Conservation (phyloP, 2,113 vertebrate species). For the Uria lomvia region DNA sequence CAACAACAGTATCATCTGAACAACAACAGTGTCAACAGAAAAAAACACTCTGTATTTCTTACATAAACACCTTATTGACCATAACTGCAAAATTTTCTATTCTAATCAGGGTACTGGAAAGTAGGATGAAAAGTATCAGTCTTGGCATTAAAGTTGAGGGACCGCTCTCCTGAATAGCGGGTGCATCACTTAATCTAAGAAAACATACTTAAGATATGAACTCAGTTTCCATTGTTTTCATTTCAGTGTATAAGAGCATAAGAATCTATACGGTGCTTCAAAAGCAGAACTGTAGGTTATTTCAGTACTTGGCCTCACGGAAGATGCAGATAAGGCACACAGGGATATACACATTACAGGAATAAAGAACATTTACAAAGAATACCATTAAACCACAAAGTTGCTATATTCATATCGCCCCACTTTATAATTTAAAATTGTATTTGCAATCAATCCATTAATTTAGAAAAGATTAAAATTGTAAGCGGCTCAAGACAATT, state of each 20-base stretch:
- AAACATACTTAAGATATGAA: background rate
- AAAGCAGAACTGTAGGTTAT: background rate
- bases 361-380: background rate
- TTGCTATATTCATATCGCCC: background rate
- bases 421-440: background rate
- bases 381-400: background rate
- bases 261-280: background rate
- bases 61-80: background rate
- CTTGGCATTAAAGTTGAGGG: background rate
- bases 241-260: background rate
- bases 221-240: background rate
- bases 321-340: background rate
- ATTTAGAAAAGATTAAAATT: background rate
- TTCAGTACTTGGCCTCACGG: background rate
- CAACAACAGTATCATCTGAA: background rate
- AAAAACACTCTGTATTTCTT: background rate
- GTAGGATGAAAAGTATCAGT: background rate
- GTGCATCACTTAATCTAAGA: background rate
- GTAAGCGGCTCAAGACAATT: fast-evolving
- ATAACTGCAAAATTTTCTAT: background rate
- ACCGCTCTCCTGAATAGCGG: background rate
- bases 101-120: background rate
- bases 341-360: background rate
- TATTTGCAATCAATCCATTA: background rate
- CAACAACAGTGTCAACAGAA: background rate